A percentile compares a stretch with the other conserved stretches of the same genome.
phyloP scores from a whole-genome alignment of 2,888 invertebrate genomes.

The Rosalia funebris region DNA sequence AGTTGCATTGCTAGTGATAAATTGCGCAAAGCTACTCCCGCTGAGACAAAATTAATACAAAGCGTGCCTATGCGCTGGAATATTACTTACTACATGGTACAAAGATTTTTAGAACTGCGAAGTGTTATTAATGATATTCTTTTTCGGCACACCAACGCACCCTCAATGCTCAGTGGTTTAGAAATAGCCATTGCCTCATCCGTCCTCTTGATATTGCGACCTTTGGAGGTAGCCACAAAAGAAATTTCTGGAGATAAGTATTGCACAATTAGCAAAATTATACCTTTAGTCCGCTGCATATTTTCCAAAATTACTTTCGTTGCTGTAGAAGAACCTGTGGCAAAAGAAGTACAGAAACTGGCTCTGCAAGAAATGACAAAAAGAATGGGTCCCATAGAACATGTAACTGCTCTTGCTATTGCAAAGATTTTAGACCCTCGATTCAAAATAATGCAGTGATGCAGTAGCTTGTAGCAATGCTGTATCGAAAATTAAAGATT shows the following conservation, averaged over 20 bases:
- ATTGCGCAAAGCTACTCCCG: slow-evolving; percentile 16
- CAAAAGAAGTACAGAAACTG: neutral
- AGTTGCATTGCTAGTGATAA: slow-evolving; percentile 28
- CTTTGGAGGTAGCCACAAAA: slow-evolving; percentile 21
- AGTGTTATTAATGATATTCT: slow-evolving; percentile 29
- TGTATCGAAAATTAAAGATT: neutral
- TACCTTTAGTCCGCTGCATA: slow-evolving; percentile 8
- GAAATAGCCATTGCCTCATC: neutral
- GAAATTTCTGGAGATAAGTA: slow-evolving; percentile 21
- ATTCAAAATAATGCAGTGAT: too few species aligned
- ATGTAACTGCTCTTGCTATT: neutral
- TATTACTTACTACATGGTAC: slow-evolving; percentile 36
- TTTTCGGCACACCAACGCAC: slow-evolving; percentile 20
- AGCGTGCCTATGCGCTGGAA: slow-evolving; percentile 31
- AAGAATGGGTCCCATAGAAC: neutral
- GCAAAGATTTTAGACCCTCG: neutral
- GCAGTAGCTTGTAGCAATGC: too few species aligned
- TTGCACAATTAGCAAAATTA: slow-evolving; percentile 18
- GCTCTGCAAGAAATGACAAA: neutral
- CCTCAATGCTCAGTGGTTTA: slow-evolving; percentile 15
- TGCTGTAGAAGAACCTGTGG: neutral
- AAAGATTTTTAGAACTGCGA: slow-evolving; percentile 37
- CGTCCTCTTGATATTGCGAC: slow-evolving; percentile 8
- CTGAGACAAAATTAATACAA: slow-evolving; percentile 20
- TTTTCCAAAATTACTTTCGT: neutral